A percentile compares a stretch with the other conserved stretches of the same genome.
These are phyloP conservation scores for Batillaria attramentaria DNA, from an alignment of 1,140 invertebrate species.

Conservation along the genomic window DNA sequence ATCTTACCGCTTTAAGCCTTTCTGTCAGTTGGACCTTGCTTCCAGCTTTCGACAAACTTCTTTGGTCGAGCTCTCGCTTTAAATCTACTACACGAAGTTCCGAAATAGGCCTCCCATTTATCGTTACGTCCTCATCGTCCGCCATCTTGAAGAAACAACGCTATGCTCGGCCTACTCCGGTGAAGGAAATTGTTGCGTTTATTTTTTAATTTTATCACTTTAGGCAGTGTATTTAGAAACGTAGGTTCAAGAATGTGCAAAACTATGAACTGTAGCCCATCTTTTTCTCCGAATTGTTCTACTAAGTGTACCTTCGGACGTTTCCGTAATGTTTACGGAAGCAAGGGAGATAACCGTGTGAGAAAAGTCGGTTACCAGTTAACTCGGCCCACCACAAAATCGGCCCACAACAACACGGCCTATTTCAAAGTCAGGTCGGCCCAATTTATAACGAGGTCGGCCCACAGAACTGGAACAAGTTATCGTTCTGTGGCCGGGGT, in stretches of 20 bases:
- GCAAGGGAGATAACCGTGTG: not conserved
- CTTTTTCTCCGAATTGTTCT: not conserved
- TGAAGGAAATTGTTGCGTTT: not conserved
- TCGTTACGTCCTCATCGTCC: slow-evolving; percentile 65
- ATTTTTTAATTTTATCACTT: slow-evolving; percentile 1
- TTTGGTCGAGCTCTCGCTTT: slow-evolving; percentile 70
- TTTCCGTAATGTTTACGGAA: slow-evolving; percentile 22
- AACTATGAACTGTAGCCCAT: not conserved
- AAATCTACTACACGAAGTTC: slow-evolving; percentile 71
- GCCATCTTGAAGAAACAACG: slow-evolving; percentile 65
- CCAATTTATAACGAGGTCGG: too few relatives aligned
- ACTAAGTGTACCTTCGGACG: not conserved
- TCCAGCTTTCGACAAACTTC: slow-evolving; percentile 70
- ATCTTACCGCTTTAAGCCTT: slow-evolving; percentile 69
- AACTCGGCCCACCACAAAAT: too few relatives aligned
- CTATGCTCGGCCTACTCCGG: slow-evolving; percentile 38
- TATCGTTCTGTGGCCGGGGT: too few relatives aligned
- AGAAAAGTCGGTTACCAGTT: too few relatives aligned
- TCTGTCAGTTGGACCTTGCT: slow-evolving; percentile 69
- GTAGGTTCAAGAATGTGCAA: too few relatives aligned
- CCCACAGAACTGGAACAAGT: too few relatives aligned
- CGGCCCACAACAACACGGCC: too few relatives aligned
- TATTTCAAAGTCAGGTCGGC: too few relatives aligned
- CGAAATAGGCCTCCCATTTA: slow-evolving; percentile 64
- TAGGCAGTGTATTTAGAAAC: too few relatives aligned